Percentiles rank a stretch among this genome's conserved stretches.
Evolutionary conservation across 2,888 invertebrate genomes (phyloP).

Genomic region (Synanthedon tipuliformis): DNA sequence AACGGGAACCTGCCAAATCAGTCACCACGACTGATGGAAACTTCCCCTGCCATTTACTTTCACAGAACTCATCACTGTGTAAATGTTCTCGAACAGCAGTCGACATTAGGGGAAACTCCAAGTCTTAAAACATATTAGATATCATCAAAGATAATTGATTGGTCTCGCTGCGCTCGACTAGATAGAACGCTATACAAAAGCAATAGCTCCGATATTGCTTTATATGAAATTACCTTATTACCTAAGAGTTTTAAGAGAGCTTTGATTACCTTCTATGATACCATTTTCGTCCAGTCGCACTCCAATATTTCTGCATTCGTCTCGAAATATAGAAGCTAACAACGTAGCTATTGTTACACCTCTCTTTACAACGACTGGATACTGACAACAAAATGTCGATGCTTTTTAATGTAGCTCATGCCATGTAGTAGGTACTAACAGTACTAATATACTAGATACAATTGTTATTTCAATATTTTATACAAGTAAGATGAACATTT

Average conservation of each 20-base stretch:
- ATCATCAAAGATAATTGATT: no score
- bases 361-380: conserved; percentile 33
- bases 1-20: conserved; percentile 46
- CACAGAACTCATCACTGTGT: conserved; percentile 7
- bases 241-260: no score
- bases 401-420: no score
- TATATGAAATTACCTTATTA: no score
- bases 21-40: conserved; percentile 27
- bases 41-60: conserved; percentile 10
- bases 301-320: conserved; percentile 31
- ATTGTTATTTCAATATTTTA: no score
- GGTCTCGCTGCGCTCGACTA: no score
- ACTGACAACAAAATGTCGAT: conserved; percentile 15
- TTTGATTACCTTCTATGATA: conserved; percentile 30
- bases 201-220: no score
- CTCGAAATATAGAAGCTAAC: conserved; percentile 42
- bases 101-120: conserved; percentile 31
- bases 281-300: conserved; percentile 29
- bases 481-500: no score
- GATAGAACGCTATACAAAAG: no score
- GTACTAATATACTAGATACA: no score
- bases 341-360: conserved; percentile 43
- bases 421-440: no score
- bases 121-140: conserved; percentile 16
- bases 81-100: conserved; percentile 13